Evolutionary conservation across 1,140 invertebrate genomes (phyloP).

Genomic region (Bombus ignitus): DNA sequence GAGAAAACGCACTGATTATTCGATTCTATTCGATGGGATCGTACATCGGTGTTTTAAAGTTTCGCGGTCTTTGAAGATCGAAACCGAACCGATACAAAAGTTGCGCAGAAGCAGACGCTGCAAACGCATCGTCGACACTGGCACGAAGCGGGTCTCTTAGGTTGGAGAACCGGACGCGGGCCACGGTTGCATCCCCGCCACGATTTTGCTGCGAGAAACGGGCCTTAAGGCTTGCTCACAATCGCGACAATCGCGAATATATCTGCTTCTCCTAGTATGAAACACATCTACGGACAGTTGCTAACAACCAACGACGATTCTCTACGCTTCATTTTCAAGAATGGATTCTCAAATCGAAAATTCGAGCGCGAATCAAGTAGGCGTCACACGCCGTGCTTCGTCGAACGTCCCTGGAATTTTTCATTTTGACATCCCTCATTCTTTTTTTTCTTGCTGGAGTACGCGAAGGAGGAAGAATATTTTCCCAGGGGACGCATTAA

Average conservation of each 20-base stretch:
- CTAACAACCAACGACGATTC: not conserved
- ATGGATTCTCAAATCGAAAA: not conserved
- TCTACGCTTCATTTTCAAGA: not conserved
- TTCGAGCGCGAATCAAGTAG: not conserved
- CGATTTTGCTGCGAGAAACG: constrained; percentile 37
- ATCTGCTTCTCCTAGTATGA: not conserved
- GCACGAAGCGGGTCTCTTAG: constrained; percentile 17
- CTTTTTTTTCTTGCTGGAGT: not conserved
- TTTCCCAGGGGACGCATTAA: not conserved
- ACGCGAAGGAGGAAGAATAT: not conserved
- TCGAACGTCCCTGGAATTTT: constrained; percentile 19
- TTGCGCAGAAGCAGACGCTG: constrained; percentile 36
- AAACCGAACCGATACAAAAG: not conserved
- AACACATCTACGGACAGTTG: too few species aligned
- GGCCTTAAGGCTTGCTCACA: constrained; percentile 47
- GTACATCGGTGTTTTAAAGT: not conserved
- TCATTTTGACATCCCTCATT: not conserved
- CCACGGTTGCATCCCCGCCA: constrained; percentile 48
- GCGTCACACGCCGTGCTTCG: not conserved
- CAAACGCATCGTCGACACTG: constrained; percentile 46
- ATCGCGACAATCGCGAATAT: not conserved
- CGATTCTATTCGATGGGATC: not conserved
- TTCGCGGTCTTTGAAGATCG: not conserved
- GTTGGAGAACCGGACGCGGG: constrained; percentile 46
- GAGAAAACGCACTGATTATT: not conserved